Evolutionary conservation across 2,888 invertebrate species (phyloP).

Genomic region (Apodemia mormo): DNA sequence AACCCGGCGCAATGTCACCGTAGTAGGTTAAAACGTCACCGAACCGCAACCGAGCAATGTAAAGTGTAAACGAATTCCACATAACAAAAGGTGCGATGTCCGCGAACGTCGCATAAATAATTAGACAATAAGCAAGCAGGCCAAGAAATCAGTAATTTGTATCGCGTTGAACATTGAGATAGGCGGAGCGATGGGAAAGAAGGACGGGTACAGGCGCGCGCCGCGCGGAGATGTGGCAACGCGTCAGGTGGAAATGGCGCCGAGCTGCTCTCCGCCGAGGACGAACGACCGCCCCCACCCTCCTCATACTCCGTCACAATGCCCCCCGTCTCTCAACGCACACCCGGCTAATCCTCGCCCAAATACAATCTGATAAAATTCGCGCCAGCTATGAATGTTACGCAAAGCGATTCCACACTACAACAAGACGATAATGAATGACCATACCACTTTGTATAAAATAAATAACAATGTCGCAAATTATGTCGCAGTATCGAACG

Average conservation of each 20-base stretch:
- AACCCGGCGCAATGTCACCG: constrained; percentile 65
- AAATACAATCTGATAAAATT: constrained; percentile 80
- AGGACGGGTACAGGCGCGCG: constrained; percentile 67
- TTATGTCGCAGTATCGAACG: constrained; percentile 60
- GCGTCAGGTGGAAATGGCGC: constrained; percentile 81
- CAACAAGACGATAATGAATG: constrained; percentile 75
- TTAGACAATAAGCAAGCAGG: constrained; percentile 79
- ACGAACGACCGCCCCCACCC: constrained; percentile 55
- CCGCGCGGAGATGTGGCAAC: constrained; percentile 75
- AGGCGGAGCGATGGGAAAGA: constrained; percentile 73
- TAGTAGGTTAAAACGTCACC: constrained; percentile 70
- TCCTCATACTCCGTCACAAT: constrained; percentile 52
- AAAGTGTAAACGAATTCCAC: constrained; percentile 62
- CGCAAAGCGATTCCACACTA: constrained; percentile 76
- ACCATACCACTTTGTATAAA: constrained; percentile 63
- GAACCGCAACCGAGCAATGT: constrained; percentile 50
- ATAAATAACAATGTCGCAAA: constrained; percentile 57
- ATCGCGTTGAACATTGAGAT: constrained; percentile 71
- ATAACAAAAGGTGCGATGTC: constrained; percentile 65
- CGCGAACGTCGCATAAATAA: constrained; percentile 77
- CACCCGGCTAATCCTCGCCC: constrained; percentile 73
- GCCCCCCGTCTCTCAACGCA: constrained; percentile 50
- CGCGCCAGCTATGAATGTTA: constrained; percentile 80
- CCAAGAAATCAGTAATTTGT: constrained; percentile 80
- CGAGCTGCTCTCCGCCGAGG: constrained; percentile 66